Percentiles rank a stretch among this genome's conserved stretches.
These are phyloP conservation scores for Lepidostoma basale DNA, from an alignment of 1,140 invertebrate species.

Conservation along the genomic window DNA sequence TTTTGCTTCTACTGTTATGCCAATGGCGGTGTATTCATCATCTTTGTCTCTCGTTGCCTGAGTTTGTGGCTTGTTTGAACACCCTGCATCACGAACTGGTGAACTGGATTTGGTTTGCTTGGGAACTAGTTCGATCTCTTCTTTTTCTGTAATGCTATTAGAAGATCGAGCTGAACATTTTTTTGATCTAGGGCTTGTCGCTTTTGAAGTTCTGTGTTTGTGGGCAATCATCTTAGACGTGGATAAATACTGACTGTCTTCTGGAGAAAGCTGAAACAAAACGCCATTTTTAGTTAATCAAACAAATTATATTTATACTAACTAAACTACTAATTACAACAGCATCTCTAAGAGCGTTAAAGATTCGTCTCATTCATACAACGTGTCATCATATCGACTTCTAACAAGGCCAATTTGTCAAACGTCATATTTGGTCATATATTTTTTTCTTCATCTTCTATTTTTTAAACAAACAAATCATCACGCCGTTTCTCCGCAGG, in stretches of 20 bases:
- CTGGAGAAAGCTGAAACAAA: slow-evolving; percentile 16
- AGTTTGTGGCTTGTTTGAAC: not conserved
- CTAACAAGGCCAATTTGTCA: not conserved
- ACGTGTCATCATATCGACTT: not conserved
- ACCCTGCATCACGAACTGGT: not conserved
- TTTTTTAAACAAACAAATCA: too few relatives aligned
- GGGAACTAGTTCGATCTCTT: not conserved
- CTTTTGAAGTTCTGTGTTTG: slow-evolving; percentile 22
- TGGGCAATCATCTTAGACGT: slow-evolving; percentile 39
- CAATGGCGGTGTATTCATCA: slow-evolving; percentile 45
- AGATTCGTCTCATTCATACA: not conserved
- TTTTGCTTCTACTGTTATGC: slow-evolving; percentile 42
- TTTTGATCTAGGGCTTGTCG: too few relatives aligned
- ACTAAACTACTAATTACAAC: too few relatives aligned
- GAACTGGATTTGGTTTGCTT: not conserved
- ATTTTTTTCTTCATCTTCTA: too few relatives aligned
- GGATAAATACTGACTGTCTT: slow-evolving; percentile 27
- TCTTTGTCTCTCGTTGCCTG: slow-evolving; percentile 9
- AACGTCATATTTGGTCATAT: not conserved
- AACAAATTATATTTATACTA: too few relatives aligned
- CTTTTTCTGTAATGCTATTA: not conserved
- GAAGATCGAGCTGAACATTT: too few relatives aligned
- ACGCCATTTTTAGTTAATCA: not conserved
- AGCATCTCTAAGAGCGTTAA: too few relatives aligned
- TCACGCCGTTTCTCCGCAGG: too few relatives aligned